These are phyloP conservation scores for Pristionchus japonicus DNA, from an alignment of 2,888 invertebrate species.

Conservation along the genomic window DNA sequence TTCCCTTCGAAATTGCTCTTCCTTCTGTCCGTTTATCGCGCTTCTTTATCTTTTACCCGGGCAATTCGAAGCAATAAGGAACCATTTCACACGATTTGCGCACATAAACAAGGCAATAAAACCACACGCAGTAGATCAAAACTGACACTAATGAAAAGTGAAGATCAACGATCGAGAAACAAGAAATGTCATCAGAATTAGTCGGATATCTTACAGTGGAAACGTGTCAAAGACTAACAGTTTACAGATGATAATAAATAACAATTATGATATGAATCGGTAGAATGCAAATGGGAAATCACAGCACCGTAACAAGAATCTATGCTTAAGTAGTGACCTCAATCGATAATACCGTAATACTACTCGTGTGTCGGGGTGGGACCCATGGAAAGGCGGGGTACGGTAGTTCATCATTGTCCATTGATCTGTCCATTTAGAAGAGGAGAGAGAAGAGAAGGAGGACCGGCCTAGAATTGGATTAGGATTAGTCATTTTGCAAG, in stretches of 20 bases:
- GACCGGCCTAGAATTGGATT: neutral
- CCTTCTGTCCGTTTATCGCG: neutral
- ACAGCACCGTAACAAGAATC: neutral
- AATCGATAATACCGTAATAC: neutral
- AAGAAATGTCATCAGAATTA: constrained; percentile 31
- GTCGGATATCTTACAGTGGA: constrained; percentile 1
- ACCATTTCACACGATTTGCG: neutral
- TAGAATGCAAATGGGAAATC: neutral
- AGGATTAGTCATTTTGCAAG: too few relatives aligned
- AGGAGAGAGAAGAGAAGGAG: constrained; percentile 20
- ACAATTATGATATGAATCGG: neutral
- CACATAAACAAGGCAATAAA: neutral
- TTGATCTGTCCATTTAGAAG: too few relatives aligned
- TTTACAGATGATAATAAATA: neutral
- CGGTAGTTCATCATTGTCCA: neutral
- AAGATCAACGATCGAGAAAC: neutral
- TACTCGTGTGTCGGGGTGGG: neutral
- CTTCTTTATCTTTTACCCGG: constrained; percentile 24
- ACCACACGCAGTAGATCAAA: neutral
- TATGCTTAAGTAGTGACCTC: neutral
- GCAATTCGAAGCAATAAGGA: constrained; percentile 20
- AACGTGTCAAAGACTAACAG: constrained; percentile 15
- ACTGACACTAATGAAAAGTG: neutral
- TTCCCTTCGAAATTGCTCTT: neutral
- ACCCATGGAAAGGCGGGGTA: neutral